Evolutionary conservation across 2,797 vertebrate genomes (phyloP), one percentile per base, ranked within the genome.

Genomic region (Gorsachius magnificus): DNA sequence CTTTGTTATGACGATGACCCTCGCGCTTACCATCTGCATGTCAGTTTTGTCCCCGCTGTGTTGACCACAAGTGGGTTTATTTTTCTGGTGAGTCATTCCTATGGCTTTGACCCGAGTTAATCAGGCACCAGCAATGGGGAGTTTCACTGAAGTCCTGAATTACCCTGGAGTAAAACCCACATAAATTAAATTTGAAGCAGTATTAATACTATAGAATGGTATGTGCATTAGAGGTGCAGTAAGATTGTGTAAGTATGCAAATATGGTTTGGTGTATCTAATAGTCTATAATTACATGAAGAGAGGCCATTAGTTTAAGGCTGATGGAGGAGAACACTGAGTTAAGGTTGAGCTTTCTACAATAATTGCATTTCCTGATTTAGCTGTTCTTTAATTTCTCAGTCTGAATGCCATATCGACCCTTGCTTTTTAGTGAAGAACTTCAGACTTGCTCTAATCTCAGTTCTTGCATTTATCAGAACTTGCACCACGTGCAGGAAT

Each of bases 241-340:
- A 38, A 11, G 2, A 11, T 35, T 90, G 81, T n/a, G 12, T 70
- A 89, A 89, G 61, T 63, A 58, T 80, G 83, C 80, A 90, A 60
- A 93, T 93, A 36, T 4, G 15, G 69, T 51, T 76, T 92, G 56
- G 65, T 88, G 63, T 90, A 74, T 83, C 78, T 89, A 82, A 78
- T 64, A 81, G 66, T 78, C 80, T 89, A 18, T 89, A 87, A 92
- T 87, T 93, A 86, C 76, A 57, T 36, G 41, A 94, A 91, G 65
- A 78, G 72, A 70, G 61, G 53, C 81, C 57, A 56, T 89, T 87
- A 92, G 69, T 92, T 91, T 33, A 51, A 71, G 57, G 80, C 65
- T 78, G 69, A 60, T 66, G 77, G 87, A 92, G 51, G 61, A 90
- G 81, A 95, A 83, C 81, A 54, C 51, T 0, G 19, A 83, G 72